Evolutionary conservation across 2,113 vertebrate species (phyloP).

Genomic region (Phalacrocorax aristotelis): DNA sequence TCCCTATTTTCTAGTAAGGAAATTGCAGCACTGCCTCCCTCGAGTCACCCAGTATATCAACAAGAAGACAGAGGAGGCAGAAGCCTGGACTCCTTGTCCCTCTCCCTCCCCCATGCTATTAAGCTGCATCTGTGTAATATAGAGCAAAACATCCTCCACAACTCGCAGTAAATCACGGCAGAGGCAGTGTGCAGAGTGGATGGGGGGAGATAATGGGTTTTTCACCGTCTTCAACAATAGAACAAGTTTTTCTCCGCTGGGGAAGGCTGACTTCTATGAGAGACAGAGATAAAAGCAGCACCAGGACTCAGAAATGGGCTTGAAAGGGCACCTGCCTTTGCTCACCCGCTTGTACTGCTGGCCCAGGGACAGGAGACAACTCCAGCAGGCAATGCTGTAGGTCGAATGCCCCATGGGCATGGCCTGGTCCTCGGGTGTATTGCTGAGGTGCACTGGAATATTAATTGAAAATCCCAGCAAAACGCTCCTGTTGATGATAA

Average conservation of each 20-base stretch:
- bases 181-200: slow-evolving; percentile 57
- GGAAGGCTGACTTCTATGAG: slow-evolving; percentile 31
- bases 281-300: slow-evolving; percentile 43
- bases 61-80: slow-evolving; percentile 58
- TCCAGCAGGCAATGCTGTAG: accelerated
- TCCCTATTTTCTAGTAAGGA: slow-evolving; percentile 3
- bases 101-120: slow-evolving; percentile 67
- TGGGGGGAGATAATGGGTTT: slow-evolving; percentile 60
- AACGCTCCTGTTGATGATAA: slow-evolving; percentile 57
- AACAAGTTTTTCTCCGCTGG: slow-evolving; percentile 53
- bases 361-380: neutral
- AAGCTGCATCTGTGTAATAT: slow-evolving; percentile 67
- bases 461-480: slow-evolving; percentile 55
- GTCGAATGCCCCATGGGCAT: neutral
- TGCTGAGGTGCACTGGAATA: slow-evolving; percentile 25
- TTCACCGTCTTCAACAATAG: slow-evolving; percentile 58
- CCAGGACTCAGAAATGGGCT: neutral
- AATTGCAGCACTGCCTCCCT: slow-evolving; percentile 51
- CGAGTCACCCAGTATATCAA: slow-evolving; percentile 52
- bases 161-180: slow-evolving; percentile 56
- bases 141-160: slow-evolving; percentile 63
- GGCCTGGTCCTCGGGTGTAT: neutral
- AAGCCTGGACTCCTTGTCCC: slow-evolving; percentile 49
- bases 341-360: neutral
- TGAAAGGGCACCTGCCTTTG: neutral